Evolutionary conservation across 2,113 vertebrate species (phyloP).

Genomic region (Cynoglossus semilaevis): DNA sequence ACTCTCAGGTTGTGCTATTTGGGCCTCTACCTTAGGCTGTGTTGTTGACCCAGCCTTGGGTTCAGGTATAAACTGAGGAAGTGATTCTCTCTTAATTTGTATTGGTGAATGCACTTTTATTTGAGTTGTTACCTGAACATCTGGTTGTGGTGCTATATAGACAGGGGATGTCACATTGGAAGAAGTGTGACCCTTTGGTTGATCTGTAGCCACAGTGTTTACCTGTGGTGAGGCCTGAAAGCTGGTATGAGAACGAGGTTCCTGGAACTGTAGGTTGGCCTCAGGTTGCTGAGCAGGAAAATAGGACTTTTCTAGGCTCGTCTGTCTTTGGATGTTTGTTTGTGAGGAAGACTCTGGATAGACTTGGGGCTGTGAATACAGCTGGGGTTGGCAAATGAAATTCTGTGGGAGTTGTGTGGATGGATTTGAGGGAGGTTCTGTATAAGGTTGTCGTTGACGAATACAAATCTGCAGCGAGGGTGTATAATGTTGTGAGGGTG

Average conservation of each 20-base stretch:
- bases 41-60: background rate
- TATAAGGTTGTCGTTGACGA: too few species aligned
- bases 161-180: background rate
- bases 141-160: background rate
- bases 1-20: conserved; percentile 2
- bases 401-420: too few species aligned
- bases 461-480: too few species aligned
- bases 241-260: conserved; percentile 14
- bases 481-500: too few species aligned
- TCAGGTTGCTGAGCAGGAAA: conserved; percentile 15
- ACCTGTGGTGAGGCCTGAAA: conserved; percentile 22
- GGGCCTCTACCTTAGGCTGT: background rate
- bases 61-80: background rate
- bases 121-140: background rate
- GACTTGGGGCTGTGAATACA: conserved; percentile 6
- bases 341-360: conserved; percentile 20
- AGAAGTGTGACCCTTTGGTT: background rate
- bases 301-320: conserved; percentile 3
- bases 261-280: conserved; percentile 27
- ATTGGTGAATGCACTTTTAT: background rate
- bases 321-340: conserved; percentile 34
- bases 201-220: conserved; percentile 10
- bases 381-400: conserved; percentile 6
- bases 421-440: too few species aligned
- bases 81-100: background rate